Base-by-base conservation (phyloP, 2,888 invertebrate species). In the Augiades crinisus region DNA sequence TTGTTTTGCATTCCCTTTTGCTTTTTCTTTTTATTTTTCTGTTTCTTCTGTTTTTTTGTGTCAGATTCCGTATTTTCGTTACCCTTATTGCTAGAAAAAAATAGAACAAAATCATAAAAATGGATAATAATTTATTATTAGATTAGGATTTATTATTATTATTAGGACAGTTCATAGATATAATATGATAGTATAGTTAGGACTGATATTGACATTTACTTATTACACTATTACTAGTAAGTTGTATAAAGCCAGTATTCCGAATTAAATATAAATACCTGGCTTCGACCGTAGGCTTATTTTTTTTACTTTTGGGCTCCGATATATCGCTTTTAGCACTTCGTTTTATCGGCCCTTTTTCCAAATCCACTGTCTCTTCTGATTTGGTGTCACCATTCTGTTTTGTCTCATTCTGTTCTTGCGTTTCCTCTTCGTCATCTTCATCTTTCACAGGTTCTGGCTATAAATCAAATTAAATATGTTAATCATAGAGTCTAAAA, bases 371-470 rank as follows among this genome's bases (percentile, higher is more conserved):
- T 24, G 66, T 61, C 21, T 70, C 69, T 10, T 65, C 66, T n/a
- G 73, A 58, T 34, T 72, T 60, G 4, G 57, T 64, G 21, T 78
- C 74, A 13, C 76, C 81, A 66, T 84, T 84, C 62, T 74, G 61
- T 64, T 72, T 58, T 2, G 56, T 54, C 19, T 62, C 62, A 41
- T 59, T 62, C 13, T 55, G 54, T 47, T 70, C 67, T 49, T 65
- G 60, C 46, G 61, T 65, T 51, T 67, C 70, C 44, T 73, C 79
- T 62, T 81, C 82, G 19, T 90, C 86, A 54, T 84, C 81, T 34
- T 81, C 84, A 58, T 86, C 86, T 64, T 85, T 87, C 1, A 81
- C 74, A 55, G 81, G 78, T 58, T 89, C 82, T 38, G 90, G 90
- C 90, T 90, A 56, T 27, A 75, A 73, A 17, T 3, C 31, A 27